phyloP scores from a whole-genome alignment of 2,888 invertebrate species.

The Calliphora vomitoria region DNA sequence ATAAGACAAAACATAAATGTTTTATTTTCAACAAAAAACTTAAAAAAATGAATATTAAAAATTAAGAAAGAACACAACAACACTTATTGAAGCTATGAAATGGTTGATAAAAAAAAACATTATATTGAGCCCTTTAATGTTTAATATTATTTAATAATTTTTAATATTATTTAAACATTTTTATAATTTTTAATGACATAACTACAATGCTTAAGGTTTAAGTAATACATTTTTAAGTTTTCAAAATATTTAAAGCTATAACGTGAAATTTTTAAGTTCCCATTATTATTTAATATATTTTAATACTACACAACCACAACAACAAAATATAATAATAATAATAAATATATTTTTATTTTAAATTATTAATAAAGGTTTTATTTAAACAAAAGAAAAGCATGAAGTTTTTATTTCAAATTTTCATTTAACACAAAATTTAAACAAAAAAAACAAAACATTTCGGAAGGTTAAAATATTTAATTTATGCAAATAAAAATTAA shows the following conservation, averaged over 20 bases:
- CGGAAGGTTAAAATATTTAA: constrained; percentile 80
- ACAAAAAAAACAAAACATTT: constrained; percentile 78
- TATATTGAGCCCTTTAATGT: constrained; percentile 23
- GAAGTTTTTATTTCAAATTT: constrained; percentile 57
- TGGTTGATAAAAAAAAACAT: constrained; percentile 34
- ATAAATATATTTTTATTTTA: constrained; percentile 55
- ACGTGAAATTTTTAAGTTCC: constrained; percentile 73
- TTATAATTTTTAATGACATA: constrained; percentile 29
- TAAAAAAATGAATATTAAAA: constrained; percentile 5
- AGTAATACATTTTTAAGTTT: constrained; percentile 26
- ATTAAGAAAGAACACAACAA: constrained; percentile 41
- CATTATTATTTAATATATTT: constrained; percentile 65
- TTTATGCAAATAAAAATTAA: constrained; percentile 54
- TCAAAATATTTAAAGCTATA: constrained; percentile 54
- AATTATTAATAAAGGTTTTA: constrained; percentile 71
- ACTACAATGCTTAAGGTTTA: constrained; percentile 13
- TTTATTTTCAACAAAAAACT: constrained; percentile 24
- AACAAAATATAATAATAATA: constrained; percentile 43
- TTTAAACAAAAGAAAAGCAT: constrained; percentile 62
- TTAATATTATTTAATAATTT: not conserved
- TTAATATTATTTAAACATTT: constrained; percentile 29
- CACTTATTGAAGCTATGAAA: constrained; percentile 55
- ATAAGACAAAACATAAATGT: constrained; percentile 36
- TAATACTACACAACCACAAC: constrained; percentile 33
- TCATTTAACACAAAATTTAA: constrained; percentile 25